phyloP scores from a whole-genome alignment of 2,113 vertebrate genomes.

The Gambusia affinis region DNA sequence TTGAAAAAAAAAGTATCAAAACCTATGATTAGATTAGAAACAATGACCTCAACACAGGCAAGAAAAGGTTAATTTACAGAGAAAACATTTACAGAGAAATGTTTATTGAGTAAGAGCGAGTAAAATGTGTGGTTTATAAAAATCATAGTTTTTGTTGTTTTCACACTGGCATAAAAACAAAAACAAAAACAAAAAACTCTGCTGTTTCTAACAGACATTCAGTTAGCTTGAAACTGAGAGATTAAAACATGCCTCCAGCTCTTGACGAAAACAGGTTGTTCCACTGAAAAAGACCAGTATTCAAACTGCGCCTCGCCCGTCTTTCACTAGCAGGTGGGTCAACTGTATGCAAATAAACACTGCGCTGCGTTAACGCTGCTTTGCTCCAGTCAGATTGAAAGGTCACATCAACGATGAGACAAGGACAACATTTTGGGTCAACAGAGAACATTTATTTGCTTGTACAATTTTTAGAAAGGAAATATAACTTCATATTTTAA shows the following conservation, averaged over 20 bases:
- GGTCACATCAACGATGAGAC: neutral
- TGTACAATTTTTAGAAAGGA: neutral
- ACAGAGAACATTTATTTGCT: neutral
- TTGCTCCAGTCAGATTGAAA: conserved; percentile 6
- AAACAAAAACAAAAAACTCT: neutral
- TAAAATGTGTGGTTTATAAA: neutral
- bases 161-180: neutral
- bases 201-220: neutral
- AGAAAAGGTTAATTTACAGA: neutral
- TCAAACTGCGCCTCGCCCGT: conserved; percentile 7
- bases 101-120: neutral
- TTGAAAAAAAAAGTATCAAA: neutral
- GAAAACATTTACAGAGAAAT: neutral
- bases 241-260: neutral
- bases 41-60: neutral
- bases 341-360: conserved; percentile 59
- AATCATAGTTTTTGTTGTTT: neutral
- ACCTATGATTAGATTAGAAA: neutral
- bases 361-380: conserved; percentile 20
- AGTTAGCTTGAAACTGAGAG: neutral
- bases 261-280: neutral
- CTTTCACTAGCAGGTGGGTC: conserved; percentile 30
- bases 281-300: neutral
- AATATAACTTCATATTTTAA: neutral
- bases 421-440: neutral